Evolutionary conservation across 1,140 invertebrate species (phyloP).

Genomic region (Magallana gigas): DNA sequence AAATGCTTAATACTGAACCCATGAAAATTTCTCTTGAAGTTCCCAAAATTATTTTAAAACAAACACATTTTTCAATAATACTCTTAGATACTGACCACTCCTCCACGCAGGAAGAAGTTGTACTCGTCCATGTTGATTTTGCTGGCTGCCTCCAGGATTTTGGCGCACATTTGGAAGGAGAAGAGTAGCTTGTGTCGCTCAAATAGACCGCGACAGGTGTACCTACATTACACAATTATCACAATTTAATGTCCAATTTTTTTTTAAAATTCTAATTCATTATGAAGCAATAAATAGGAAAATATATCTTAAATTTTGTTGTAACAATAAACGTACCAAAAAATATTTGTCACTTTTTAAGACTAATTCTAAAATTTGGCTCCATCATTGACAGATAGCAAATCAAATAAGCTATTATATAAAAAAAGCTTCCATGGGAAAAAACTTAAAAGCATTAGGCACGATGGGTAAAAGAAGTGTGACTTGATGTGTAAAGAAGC

Average conservation of each 20-base stretch:
- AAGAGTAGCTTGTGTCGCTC: conserved; percentile 80
- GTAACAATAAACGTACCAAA: too few relatives aligned
- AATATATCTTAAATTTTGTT: too few relatives aligned
- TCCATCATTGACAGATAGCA: too few relatives aligned
- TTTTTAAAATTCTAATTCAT: too few relatives aligned
- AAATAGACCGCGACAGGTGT: conserved; percentile 80
- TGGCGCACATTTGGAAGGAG: conserved; percentile 81
- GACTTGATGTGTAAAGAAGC: too few relatives aligned
- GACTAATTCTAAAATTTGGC: too few relatives aligned
- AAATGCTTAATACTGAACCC: not conserved
- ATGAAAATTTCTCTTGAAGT: not conserved
- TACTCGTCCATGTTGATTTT: conserved; percentile 81
- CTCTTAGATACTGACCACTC: conserved; percentile 74
- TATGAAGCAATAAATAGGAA: too few relatives aligned
- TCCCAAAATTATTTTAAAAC: not conserved
- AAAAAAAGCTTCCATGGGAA: too few relatives aligned
- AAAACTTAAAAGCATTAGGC: too few relatives aligned
- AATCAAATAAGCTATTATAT: too few relatives aligned
- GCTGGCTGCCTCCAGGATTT: conserved; percentile 79
- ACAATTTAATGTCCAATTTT: not conserved
- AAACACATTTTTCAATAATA: not conserved
- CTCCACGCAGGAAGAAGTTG: conserved; percentile 80
- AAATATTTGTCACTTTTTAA: too few relatives aligned
- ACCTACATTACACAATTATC: conserved; percentile 76
- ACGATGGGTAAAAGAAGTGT: too few relatives aligned